A percentile compares a stretch with the other conserved stretches of the same genome.
phyloP scores from a whole-genome alignment of 2,113 vertebrate species.

The Percopsis transmontana region DNA sequence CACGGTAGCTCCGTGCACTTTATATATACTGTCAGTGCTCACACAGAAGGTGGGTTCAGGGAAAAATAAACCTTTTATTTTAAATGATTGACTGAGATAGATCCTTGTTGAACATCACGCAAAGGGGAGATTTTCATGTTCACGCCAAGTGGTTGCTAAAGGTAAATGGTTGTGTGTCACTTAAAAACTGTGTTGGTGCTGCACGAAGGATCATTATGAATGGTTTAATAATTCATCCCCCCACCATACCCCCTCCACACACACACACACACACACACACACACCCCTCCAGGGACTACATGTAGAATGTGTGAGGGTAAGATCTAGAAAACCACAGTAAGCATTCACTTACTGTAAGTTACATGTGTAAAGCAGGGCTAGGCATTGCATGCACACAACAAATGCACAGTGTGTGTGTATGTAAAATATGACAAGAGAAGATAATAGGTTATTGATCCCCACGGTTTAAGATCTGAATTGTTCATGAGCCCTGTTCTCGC shows the following conservation, averaged over 20 bases:
- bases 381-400: too few species aligned
- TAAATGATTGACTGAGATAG: constrained; percentile 51
- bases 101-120: constrained; percentile 50
- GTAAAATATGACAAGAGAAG: too few species aligned
- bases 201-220: constrained; percentile 41
- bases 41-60: not conserved
- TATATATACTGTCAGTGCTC: too few species aligned
- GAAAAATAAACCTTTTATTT: constrained; percentile 50
- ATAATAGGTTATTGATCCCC: too few species aligned
- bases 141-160: not conserved
- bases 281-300: constrained; percentile 47
- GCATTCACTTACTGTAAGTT: constrained; percentile 1
- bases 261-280: constrained; percentile 17
- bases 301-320: constrained; percentile 33
- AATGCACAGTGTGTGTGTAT: too few species aligned
- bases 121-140: constrained; percentile 21
- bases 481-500: too few species aligned
- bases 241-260: not conserved
- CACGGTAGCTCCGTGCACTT: too few species aligned
- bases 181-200: constrained; percentile 47
- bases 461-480: too few species aligned
- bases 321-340: constrained; percentile 18
- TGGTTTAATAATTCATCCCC: constrained; percentile 60
- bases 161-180: constrained; percentile 30
- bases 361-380: too few species aligned